Percentiles rank a stretch among this genome's conserved stretches.
These are phyloP conservation scores for Apis dorsata DNA, from an alignment of 1,140 invertebrate genomes.

Conservation along the genomic window DNA sequence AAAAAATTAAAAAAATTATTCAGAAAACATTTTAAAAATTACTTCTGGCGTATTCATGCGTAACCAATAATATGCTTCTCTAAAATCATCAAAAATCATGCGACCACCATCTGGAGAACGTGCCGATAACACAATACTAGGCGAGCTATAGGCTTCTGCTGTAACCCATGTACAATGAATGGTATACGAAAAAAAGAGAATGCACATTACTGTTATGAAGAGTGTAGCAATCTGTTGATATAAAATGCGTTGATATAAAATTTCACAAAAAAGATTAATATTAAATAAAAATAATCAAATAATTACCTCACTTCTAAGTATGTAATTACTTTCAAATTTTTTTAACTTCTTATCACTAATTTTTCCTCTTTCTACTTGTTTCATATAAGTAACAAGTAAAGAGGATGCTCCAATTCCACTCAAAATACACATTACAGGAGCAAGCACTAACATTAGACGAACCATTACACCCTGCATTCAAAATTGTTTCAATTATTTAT, in stretches of 20 bases:
- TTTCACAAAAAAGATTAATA: not conserved
- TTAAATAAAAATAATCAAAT: not conserved
- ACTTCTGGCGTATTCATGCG: slow-evolving; percentile 97
- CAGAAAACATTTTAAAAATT: slow-evolving; percentile 30
- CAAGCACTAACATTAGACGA: slow-evolving; percentile 97
- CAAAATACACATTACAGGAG: slow-evolving; percentile 98
- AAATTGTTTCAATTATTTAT: not conserved
- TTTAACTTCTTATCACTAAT: slow-evolving; percentile 84
- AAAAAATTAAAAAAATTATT: not conserved
- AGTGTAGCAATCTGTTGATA: slow-evolving; percentile 87
- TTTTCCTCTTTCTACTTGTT: slow-evolving; percentile 86
- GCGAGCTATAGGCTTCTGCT: slow-evolving; percentile 98
- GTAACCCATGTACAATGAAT: slow-evolving; percentile 99
- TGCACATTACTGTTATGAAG: slow-evolving; percentile 91
- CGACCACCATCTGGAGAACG: slow-evolving; percentile 94
- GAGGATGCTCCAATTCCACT: slow-evolving; percentile 96
- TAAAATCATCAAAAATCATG: slow-evolving; percentile 98
- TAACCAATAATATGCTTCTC: slow-evolving; percentile 99
- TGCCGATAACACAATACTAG: slow-evolving; percentile 98
- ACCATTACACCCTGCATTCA: slow-evolving; percentile 95
- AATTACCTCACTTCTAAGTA: slow-evolving; percentile 91
- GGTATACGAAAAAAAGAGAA: slow-evolving; percentile 94
- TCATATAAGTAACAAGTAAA: slow-evolving; percentile 94
- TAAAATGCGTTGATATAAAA: slow-evolving; percentile 21
- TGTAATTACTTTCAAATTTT: slow-evolving; percentile 89